These are phyloP conservation scores for Scaeva pyrastri DNA, from an alignment of 2,888 invertebrate genomes.

Conservation along the genomic window DNA sequence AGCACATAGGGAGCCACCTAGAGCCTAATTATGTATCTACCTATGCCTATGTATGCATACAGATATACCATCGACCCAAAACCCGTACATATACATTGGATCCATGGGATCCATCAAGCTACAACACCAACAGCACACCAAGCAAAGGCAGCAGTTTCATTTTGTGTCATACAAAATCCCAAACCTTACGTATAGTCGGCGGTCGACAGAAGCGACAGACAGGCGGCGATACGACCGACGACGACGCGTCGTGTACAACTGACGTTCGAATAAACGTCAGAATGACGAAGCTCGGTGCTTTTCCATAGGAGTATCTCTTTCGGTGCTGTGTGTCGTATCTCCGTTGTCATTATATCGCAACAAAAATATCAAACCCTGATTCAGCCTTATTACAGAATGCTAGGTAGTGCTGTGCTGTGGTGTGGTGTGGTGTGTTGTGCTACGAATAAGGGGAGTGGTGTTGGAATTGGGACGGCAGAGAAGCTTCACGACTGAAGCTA, in stretches of 20 bases:
- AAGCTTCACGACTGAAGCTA: constrained; percentile 55
- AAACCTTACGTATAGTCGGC: constrained; percentile 52
- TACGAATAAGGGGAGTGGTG: constrained; percentile 28
- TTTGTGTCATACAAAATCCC: constrained; percentile 68
- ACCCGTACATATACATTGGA: constrained; percentile 68
- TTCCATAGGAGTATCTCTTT: constrained; percentile 63
- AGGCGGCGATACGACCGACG: too few relatives aligned
- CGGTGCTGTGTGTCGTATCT: constrained; percentile 66
- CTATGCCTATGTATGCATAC: constrained; percentile 46
- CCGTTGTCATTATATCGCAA: constrained; percentile 74
- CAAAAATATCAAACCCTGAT: constrained; percentile 69
- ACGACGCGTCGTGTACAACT: constrained; percentile 9
- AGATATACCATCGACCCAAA: constrained; percentile 72
- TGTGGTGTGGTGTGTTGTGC: background rate
- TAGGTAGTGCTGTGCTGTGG: constrained; percentile 24
- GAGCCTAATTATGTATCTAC: constrained; percentile 72
- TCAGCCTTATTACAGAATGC: constrained; percentile 47
- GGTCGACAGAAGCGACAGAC: constrained; percentile 6
- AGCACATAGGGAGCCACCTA: constrained; percentile 72
- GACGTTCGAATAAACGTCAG: constrained; percentile 49
- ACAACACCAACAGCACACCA: constrained; percentile 59
- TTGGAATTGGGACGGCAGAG: constrained; percentile 11
- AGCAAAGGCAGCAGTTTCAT: constrained; percentile 73
- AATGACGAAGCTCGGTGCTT: constrained; percentile 64
- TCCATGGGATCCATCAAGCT: constrained; percentile 73